Evolutionary conservation across 2,797 vertebrate genomes (phyloP).

Genomic region (Apogon talboti): DNA sequence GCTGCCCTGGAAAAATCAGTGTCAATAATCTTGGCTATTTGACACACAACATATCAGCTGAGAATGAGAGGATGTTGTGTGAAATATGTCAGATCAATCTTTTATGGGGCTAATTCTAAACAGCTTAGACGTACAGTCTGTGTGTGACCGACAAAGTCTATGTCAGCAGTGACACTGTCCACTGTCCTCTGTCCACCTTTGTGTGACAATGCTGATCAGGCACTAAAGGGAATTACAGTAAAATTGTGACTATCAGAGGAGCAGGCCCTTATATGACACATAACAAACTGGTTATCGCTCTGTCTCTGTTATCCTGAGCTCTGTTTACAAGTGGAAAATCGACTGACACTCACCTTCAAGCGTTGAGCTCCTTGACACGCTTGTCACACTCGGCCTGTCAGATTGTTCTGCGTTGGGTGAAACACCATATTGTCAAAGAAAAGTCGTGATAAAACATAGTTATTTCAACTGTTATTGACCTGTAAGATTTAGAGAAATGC

Average conservation of each 20-base stretch:
- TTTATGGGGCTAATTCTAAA: constrained; percentile 6
- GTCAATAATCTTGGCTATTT: constrained; percentile 27
- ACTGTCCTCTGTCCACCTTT: constrained; percentile 53
- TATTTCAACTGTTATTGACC: background rate
- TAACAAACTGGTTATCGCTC: constrained; percentile 2
- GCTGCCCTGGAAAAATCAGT: constrained; percentile 77
- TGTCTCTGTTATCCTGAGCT: constrained; percentile 2
- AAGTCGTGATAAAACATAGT: background rate
- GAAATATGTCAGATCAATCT: constrained; percentile 7
- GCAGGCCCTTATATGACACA: constrained; percentile 39
- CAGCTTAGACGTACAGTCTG: constrained; percentile 3
- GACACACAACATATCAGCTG: constrained; percentile 16
- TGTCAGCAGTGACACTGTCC: constrained; percentile 61
- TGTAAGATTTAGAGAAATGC: too few species aligned
- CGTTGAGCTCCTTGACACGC: constrained; percentile 73
- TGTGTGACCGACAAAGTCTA: constrained; percentile 36
- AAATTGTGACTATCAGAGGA: constrained; percentile 32
- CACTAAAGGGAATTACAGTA: constrained; percentile 58
- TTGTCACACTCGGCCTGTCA: constrained; percentile 59
- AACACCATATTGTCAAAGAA: background rate
- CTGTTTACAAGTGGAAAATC: constrained; percentile 18
- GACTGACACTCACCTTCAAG: constrained; percentile 57
- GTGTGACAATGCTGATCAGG: constrained; percentile 67
- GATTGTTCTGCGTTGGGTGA: constrained; percentile 71
- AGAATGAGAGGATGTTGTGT: constrained; percentile 27